phyloP scores from a whole-genome alignment of 2,113 vertebrate species.

The Urocitellus parryii region DNA sequence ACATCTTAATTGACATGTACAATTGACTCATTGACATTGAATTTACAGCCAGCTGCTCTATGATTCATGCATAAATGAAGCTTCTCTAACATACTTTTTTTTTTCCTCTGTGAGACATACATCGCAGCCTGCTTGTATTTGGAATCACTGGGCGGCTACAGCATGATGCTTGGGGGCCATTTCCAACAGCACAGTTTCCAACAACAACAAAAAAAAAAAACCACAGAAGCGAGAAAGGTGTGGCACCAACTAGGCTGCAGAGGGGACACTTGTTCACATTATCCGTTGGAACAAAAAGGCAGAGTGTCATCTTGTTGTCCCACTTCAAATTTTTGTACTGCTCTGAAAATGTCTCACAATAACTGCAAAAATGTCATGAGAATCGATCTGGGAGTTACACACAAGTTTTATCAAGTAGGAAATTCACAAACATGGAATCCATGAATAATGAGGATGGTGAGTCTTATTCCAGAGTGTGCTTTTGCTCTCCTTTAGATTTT shows the following conservation, averaged over 20 bases:
- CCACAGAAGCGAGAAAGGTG: background rate
- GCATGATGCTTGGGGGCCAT: background rate
- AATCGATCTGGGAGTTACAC: constrained; percentile 19
- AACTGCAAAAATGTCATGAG: background rate
- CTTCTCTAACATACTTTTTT: background rate
- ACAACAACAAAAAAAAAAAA: background rate
- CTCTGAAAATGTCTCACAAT: background rate
- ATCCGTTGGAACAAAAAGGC: background rate
- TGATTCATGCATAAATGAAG: background rate
- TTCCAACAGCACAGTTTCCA: background rate
- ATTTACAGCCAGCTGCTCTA: background rate
- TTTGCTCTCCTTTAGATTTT: background rate
- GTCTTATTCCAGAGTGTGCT: background rate
- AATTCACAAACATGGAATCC: background rate
- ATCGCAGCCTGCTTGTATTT: background rate
- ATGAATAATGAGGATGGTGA: background rate
- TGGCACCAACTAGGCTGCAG: background rate
- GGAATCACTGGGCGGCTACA: background rate
- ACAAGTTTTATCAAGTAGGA: background rate
- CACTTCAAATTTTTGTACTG: background rate
- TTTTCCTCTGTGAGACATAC: background rate
- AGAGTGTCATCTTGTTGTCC: background rate
- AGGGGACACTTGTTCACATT: background rate
- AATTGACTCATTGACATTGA: background rate
- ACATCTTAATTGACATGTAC: background rate